Conservation (phyloP, 1,140 invertebrate species). For the Copidosoma floridanum region DNA sequence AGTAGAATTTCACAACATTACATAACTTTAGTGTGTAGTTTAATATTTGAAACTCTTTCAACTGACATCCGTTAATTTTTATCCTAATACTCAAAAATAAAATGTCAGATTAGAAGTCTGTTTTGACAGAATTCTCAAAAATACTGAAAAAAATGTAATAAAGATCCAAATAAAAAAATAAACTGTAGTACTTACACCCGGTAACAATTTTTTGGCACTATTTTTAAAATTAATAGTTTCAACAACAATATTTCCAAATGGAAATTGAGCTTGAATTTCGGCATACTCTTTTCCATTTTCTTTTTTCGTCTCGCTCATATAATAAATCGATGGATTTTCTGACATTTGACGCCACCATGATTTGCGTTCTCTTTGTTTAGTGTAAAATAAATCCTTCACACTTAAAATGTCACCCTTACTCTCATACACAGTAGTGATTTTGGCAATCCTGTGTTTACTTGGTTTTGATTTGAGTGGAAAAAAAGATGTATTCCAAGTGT, state of each 20-base stretch:
- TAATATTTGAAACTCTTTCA: too few species aligned
- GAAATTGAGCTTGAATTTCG: slow-evolving; percentile 46
- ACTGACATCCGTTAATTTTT: too few species aligned
- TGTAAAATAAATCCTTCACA: slow-evolving; percentile 60
- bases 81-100: neutral
- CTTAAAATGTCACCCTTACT: slow-evolving; percentile 30
- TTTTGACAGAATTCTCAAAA: too few species aligned
- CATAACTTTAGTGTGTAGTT: too few species aligned
- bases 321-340: slow-evolving; percentile 44
- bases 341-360: slow-evolving; percentile 74
- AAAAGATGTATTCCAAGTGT: slow-evolving; percentile 39
- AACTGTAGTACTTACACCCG: slow-evolving; percentile 30
- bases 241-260: slow-evolving; percentile 45
- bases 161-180: neutral
- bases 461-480: slow-evolving; percentile 24
- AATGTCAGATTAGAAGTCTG: neutral
- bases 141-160: slow-evolving; percentile 4
- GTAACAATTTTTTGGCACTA: slow-evolving; percentile 37
- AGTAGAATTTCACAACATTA: too few species aligned
- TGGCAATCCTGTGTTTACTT: slow-evolving; percentile 42
- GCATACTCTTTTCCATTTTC: slow-evolving; percentile 49
- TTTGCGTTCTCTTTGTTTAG: slow-evolving; percentile 71
- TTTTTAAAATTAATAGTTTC: slow-evolving; percentile 44
- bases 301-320: slow-evolving; percentile 40
- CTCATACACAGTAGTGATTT: slow-evolving; percentile 34